Conservation (phyloP, 2,888 invertebrate genomes). For the Colletes collaris region DNA sequence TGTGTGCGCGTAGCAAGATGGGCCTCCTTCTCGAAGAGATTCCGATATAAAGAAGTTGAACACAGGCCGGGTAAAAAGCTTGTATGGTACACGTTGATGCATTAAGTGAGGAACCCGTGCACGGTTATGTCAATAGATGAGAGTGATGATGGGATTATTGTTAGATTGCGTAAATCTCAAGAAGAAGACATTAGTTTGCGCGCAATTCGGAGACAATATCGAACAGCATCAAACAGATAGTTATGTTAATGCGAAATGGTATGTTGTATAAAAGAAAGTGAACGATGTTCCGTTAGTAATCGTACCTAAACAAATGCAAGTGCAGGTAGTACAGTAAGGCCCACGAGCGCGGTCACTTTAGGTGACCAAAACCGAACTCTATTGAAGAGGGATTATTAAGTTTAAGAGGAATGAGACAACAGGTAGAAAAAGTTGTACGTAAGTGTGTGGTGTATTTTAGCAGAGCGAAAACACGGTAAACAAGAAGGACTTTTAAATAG, state of each 20-base stretch:
- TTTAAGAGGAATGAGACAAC: not conserved
- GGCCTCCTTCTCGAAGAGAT: not conserved
- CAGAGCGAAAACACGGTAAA: too few relatives aligned
- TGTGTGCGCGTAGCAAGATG: not conserved
- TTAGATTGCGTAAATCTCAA: conserved; percentile 1
- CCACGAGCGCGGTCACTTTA: conserved; percentile 9
- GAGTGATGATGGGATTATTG: not conserved
- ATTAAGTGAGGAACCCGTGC: conserved; percentile 59
- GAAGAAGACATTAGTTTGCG: not conserved
- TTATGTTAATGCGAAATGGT: not conserved
- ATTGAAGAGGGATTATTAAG: not conserved
- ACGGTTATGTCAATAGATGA: conserved; percentile 16
- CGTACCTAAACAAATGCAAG: not conserved
- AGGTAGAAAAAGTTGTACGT: too few relatives aligned
- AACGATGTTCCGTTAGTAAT: not conserved
- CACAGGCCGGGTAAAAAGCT: conserved; percentile 56
- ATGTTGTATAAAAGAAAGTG: not conserved
- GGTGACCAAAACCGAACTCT: not conserved
- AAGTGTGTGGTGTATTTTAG: too few relatives aligned
- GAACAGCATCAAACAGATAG: not conserved
- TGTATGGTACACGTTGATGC: conserved; percentile 64
- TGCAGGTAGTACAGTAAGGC: conserved; percentile 8
- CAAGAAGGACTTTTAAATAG: too few relatives aligned
- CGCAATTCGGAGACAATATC: not conserved
- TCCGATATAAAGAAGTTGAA: conserved; percentile 29